Base-by-base conservation (phyloP, 2,888 invertebrate species). In the Drosophila seclusa region DNA sequence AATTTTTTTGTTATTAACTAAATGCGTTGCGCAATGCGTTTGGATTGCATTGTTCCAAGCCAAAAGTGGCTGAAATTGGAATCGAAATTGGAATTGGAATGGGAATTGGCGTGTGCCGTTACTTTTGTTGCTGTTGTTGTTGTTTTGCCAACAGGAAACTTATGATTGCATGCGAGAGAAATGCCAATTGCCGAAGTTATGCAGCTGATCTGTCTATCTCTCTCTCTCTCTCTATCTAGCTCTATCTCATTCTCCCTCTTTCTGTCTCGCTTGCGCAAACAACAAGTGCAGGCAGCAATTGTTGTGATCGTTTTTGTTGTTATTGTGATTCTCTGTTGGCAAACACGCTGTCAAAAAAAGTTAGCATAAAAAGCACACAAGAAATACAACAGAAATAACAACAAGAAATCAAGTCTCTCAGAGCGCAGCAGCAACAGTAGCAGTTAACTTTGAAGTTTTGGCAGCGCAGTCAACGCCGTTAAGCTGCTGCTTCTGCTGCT, bases 161-260 rank as follows among this genome's bases (percentile, higher is more conserved):
- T 87, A 74, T 87, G 85, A 89, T 85, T 84, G 76, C 86, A 82
- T 66, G 62, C 69, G 32, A 63, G 67, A 74, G 82, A 87, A 87
- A 82, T 78, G 61, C 83, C 89, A 83, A 81, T 89, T 87, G 85
- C 78, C 82, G 76, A 84, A 87, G 87, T 76, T 80, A 75, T 84
- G 71, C 67, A 53, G 60, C 57, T 48, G 53, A 50, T 58, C 40
- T 58, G 55, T 57, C 38, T 31, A 32, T 45, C 66, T 13, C 42
- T 31, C 36, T 49, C 68, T 13, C 42, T 40, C 66, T 18, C 50
- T 40, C 36, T 31, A 11, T n/a, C 31, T 21, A 11, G 40, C 54
- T 50, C 27, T 52, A 24, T 53, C 31, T 21, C 49, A 36, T 62
- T 58, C 45, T 31, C 16, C 8, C 24, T 31, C n/a, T 59, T 53